Evolutionary conservation across 2,888 invertebrate genomes (phyloP).

Genomic region (Uloborus plumipes): DNA sequence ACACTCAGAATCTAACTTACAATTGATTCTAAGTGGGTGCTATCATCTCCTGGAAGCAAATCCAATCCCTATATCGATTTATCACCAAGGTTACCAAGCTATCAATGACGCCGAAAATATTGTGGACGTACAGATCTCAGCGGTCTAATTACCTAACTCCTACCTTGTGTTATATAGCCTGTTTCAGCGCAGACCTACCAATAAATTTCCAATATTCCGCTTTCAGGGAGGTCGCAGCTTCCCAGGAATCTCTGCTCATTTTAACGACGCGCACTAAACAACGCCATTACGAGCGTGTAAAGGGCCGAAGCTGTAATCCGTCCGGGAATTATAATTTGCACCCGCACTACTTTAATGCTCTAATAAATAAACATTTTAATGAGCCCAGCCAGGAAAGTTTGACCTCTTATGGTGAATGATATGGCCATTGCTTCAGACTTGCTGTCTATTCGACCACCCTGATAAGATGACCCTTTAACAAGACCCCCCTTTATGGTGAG

Average conservation of each 20-base stretch:
- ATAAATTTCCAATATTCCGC: conserved; percentile 43
- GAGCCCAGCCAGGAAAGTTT: neutral
- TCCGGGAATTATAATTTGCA: conserved; percentile 42
- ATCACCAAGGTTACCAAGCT: too few species aligned
- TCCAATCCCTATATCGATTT: too few species aligned
- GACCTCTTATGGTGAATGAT: neutral
- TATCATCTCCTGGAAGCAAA: too few species aligned
- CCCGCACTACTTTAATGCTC: too few species aligned
- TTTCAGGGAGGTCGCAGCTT: conserved; percentile 20
- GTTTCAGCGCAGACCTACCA: conserved; percentile 3
- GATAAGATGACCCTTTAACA: neutral
- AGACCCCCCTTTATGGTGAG: conserved; percentile 18
- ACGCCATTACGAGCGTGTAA: conserved; percentile 37
- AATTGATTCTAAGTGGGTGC: too few species aligned
- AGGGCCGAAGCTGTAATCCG: conserved; percentile 26
- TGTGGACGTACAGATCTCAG: too few species aligned
- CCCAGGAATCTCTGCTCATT: conserved; percentile 21
- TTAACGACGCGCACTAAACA: conserved; percentile 47
- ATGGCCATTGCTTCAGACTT: neutral
- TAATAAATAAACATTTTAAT: conserved; percentile 11
- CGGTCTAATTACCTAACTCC: too few species aligned
- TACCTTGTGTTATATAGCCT: too few species aligned
- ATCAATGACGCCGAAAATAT: too few species aligned
- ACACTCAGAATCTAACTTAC: too few species aligned
- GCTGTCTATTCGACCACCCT: too few species aligned